Conservation (phyloP, 2,888 invertebrate species). For the Epiperipatus broadwayi region DNA sequence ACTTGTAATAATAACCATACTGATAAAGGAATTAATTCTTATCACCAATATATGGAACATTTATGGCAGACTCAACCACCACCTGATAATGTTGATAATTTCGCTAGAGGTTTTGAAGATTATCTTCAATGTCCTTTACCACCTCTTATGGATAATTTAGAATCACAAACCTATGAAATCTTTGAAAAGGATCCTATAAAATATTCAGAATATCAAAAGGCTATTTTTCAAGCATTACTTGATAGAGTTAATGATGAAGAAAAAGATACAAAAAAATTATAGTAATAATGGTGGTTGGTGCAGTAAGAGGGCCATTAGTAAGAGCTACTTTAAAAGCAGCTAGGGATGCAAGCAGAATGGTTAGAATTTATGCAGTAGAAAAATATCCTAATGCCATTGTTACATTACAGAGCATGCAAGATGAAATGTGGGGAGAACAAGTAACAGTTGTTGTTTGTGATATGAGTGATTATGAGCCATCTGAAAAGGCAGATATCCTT, state of each 20-base stretch:
- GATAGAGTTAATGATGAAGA: conserved; percentile 35
- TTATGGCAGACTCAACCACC: conserved; percentile 37
- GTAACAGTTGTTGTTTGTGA: conserved; percentile 63
- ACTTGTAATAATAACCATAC: conserved; percentile 41
- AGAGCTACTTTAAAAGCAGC: conserved; percentile 66
- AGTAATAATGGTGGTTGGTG: conserved; percentile 71
- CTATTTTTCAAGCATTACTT: conserved; percentile 53
- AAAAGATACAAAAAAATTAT: conserved; percentile 38
- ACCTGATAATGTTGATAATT: conserved; percentile 27
- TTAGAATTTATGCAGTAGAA: conserved; percentile 82
- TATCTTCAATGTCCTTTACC: conserved; percentile 53
- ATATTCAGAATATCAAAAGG: conserved; percentile 54
- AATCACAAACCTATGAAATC: conserved; percentile 85
- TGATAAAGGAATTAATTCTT: conserved; percentile 36
- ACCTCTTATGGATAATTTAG: conserved; percentile 84
- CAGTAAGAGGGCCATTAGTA: conserved; percentile 85
- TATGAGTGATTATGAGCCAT: conserved; percentile 60
- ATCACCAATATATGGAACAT: conserved; percentile 47
- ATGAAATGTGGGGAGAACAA: conserved; percentile 53
- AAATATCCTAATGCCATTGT: conserved; percentile 72
- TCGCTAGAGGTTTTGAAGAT: conserved; percentile 66
- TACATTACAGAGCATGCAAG: conserved; percentile 46
- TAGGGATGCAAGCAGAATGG: conserved; percentile 43
- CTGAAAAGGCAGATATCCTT: conserved; percentile 77
- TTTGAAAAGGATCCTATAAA: conserved; percentile 96